These are phyloP conservation scores for Diarsia brunnea DNA, from an alignment of 2,888 invertebrate species.

Conservation along the genomic window DNA sequence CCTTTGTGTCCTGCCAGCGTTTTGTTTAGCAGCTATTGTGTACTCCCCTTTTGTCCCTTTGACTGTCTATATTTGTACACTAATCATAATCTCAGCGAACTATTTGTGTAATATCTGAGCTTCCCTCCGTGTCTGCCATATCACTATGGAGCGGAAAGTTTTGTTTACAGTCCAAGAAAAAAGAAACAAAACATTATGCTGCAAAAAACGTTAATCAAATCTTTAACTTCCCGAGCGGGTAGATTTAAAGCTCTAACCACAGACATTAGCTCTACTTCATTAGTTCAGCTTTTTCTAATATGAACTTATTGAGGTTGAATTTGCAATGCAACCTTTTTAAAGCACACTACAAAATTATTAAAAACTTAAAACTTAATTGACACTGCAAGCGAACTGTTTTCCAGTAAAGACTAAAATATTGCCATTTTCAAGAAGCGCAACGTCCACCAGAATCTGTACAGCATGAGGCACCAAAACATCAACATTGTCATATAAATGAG, in stretches of 20 bases:
- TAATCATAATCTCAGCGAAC: constrained; percentile 44
- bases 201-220: neutral
- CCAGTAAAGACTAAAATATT: neutral
- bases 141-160: neutral
- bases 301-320: neutral
- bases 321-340: neutral
- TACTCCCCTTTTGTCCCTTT: constrained; percentile 60
- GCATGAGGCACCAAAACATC: constrained; percentile 38
- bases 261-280: neutral
- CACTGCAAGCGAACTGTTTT: neutral
- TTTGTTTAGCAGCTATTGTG: constrained; percentile 71
- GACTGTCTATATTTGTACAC: constrained; percentile 58
- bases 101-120: constrained; percentile 16
- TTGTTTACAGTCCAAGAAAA: neutral
- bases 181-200: neutral
- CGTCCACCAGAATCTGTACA: constrained; percentile 18
- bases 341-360: too few relatives aligned
- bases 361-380: neutral
- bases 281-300: neutral
- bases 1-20: constrained; percentile 73
- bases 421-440: neutral
- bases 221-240: neutral
- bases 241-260: neutral
- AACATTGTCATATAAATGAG: constrained; percentile 47
- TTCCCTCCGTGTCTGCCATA: neutral